phyloP scores from a whole-genome alignment of 2,888 invertebrate species.

The Acrobasis suavella region DNA sequence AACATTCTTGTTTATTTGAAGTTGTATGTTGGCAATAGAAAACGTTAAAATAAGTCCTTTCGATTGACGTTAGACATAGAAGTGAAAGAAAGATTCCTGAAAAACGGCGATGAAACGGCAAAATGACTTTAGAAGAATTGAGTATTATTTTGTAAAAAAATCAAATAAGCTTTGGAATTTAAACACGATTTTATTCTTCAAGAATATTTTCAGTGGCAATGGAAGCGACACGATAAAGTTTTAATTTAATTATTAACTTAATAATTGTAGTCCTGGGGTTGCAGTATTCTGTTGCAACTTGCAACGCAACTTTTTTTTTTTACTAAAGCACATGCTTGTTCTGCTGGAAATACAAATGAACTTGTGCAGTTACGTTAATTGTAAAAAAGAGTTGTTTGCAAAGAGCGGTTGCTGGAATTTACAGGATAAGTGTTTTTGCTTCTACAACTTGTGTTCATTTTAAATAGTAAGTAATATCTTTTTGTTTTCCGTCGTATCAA shows the following conservation, averaged over 20 bases:
- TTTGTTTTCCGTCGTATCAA: no score
- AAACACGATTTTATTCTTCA: not conserved
- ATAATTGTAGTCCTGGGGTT: slow-evolving; percentile 49
- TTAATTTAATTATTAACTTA: slow-evolving; percentile 73
- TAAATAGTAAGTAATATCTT: not conserved
- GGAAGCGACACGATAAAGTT: slow-evolving; percentile 44
- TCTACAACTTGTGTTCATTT: not conserved
- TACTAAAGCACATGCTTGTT: slow-evolving; percentile 6
- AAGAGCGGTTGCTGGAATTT: not conserved
- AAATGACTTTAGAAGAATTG: no score
- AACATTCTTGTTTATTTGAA: no score
- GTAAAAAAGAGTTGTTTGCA: slow-evolving; percentile 4
- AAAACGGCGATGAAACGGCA: no score
- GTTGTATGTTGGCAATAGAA: no score
- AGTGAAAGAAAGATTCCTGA: no score
- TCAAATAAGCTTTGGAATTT: not conserved
- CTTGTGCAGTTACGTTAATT: slow-evolving; percentile 6
- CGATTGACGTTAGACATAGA: no score
- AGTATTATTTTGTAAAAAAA: no score
- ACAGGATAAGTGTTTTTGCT: not conserved
- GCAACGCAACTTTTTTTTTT: slow-evolving; percentile 16
- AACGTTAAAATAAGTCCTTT: no score
- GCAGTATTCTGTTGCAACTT: slow-evolving; percentile 27
- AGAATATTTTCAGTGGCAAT: not conserved
- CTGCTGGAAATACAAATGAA: not conserved